A percentile compares a stretch with the other conserved stretches of the same genome.
phyloP scores from a whole-genome alignment of 2,113 vertebrate species.

The Onychostoma macrolepis region DNA sequence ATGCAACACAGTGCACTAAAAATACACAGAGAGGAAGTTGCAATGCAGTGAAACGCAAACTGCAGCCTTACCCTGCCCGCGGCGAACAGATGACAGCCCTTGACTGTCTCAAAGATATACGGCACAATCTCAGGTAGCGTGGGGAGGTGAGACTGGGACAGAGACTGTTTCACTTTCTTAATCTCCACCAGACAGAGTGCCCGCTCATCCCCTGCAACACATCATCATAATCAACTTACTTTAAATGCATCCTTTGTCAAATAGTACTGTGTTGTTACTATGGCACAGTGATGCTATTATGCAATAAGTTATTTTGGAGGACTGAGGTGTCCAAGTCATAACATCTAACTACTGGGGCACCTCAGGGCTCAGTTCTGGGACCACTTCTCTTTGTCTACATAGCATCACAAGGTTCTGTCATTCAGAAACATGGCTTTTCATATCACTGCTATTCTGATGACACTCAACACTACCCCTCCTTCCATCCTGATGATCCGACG shows the following conservation, averaged over 20 bases:
- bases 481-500: too few relatives aligned
- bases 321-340: too few relatives aligned
- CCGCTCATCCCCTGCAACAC: slow-evolving; percentile 87
- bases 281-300: background rate
- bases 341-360: too few relatives aligned
- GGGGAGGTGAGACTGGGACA: slow-evolving; percentile 96
- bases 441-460: too few relatives aligned
- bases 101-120: slow-evolving; percentile 93
- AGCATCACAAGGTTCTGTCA: too few relatives aligned
- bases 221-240: slow-evolving; percentile 42
- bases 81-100: slow-evolving; percentile 96
- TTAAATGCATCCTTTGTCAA: background rate
- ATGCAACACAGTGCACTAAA: background rate
- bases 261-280: background rate
- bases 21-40: slow-evolving; percentile 5
- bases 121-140: slow-evolving; percentile 90
- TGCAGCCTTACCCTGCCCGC: slow-evolving; percentile 85
- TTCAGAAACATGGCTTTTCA: too few relatives aligned
- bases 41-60: slow-evolving; percentile 7
- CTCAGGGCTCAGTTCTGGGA: too few relatives aligned
- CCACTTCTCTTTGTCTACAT: too few relatives aligned
- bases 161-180: slow-evolving; percentile 95
- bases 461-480: too few relatives aligned
- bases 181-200: slow-evolving; percentile 93
- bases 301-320: background rate